Evolutionary conservation across 2,888 invertebrate species (phyloP).

Genomic region (Calameuta idolon): DNA sequence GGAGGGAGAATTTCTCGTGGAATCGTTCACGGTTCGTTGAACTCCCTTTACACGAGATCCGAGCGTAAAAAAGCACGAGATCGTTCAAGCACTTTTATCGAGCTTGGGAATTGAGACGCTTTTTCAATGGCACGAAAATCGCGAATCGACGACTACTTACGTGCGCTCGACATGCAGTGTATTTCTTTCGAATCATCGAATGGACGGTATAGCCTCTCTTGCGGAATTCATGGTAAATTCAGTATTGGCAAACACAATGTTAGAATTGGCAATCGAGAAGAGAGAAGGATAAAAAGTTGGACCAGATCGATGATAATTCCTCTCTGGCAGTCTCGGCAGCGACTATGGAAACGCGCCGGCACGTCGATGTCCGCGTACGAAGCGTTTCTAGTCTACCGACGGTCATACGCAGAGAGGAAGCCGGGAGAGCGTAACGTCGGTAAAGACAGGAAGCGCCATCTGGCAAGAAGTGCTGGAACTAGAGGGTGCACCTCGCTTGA

Average conservation of each 20-base stretch:
- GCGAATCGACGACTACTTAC: conserved; percentile 25
- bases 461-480: background rate
- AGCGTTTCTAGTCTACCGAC: background rate
- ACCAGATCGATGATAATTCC: conserved; percentile 3
- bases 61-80: conserved; percentile 32
- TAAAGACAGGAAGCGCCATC: background rate
- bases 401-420: background rate
- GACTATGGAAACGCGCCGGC: background rate
- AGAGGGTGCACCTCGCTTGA: background rate
- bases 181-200: background rate
- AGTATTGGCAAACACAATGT: background rate
- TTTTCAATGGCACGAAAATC: background rate
- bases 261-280: background rate
- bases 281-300: background rate
- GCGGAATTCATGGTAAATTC: background rate
- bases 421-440: background rate
- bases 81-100: conserved; percentile 33
- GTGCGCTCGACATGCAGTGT: conserved; percentile 15
- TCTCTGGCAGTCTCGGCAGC: background rate
- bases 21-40: conserved; percentile 39
- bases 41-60: conserved; percentile 30
- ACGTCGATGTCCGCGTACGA: background rate
- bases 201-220: background rate
- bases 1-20: background rate
- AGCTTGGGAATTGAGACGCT: conserved; percentile 14